Evolutionary conservation across 2,113 vertebrate species (phyloP).

Genomic region (Hoplias malabaricus): DNA sequence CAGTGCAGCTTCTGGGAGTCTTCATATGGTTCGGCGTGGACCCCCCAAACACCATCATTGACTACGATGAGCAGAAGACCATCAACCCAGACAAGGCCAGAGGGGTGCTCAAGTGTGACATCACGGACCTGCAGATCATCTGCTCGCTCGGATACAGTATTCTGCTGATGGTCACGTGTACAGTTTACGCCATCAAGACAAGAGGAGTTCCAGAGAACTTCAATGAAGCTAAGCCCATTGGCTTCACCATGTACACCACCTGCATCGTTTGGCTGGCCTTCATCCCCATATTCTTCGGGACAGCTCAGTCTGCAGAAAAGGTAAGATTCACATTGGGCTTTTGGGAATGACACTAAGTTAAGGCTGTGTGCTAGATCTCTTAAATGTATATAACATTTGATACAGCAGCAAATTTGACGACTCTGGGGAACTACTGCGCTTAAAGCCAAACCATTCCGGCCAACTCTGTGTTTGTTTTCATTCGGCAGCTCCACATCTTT

Average conservation of each 20-base stretch:
- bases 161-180: constrained; percentile 96
- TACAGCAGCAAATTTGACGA: too few species aligned
- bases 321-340: constrained; percentile 71
- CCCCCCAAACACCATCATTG: constrained; percentile 90
- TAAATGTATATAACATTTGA: too few species aligned
- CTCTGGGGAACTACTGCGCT: too few species aligned
- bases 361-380: too few species aligned
- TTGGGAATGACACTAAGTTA: too few species aligned
- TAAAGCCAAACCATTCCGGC: too few species aligned
- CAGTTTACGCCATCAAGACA: constrained; percentile 98
- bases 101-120: constrained; percentile 95
- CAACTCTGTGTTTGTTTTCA: too few species aligned
- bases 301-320: constrained; percentile 95
- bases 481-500: too few species aligned
- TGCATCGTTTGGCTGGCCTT: constrained; percentile 98
- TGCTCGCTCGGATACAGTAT: constrained; percentile 96
- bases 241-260: constrained; percentile 98
- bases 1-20: constrained; percentile 90
- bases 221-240: constrained; percentile 97
- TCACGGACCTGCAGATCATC: constrained; percentile 95
- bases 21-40: constrained; percentile 93
- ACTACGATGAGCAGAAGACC: constrained; percentile 93
- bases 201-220: constrained; percentile 96
- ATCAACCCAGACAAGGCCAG: constrained; percentile 84
- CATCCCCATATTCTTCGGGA: constrained; percentile 98